These are phyloP conservation scores for Eolophus roseicapilla DNA, from an alignment of 2,113 vertebrate species.

Conservation along the genomic window DNA sequence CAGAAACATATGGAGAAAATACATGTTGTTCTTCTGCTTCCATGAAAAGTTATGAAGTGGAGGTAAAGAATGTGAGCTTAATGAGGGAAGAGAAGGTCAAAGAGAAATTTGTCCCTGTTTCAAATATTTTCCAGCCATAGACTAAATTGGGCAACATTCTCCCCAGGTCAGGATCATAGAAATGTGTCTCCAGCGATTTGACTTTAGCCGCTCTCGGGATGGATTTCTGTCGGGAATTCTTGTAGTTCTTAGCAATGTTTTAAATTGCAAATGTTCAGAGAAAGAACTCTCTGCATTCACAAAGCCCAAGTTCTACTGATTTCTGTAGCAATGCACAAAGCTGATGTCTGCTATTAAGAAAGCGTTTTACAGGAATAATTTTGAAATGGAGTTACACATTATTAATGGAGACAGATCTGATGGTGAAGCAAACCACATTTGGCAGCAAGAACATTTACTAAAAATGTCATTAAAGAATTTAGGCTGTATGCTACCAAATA, in stretches of 20 bases:
- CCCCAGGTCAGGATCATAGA: neutral
- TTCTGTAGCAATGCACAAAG: neutral
- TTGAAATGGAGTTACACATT: neutral
- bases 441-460: slow-evolving; percentile 47
- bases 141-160: neutral
- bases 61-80: slow-evolving; percentile 31
- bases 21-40: neutral
- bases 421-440: slow-evolving; percentile 46
- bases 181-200: neutral
- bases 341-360: neutral
- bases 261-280: neutral
- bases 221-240: neutral
- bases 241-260: neutral
- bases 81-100: slow-evolving; percentile 35
- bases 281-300: neutral
- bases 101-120: slow-evolving; percentile 48
- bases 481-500: slow-evolving; percentile 18
- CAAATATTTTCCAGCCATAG: slow-evolving; percentile 27
- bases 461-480: slow-evolving; percentile 50
- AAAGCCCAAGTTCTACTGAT: neutral
- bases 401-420: slow-evolving; percentile 50
- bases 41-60: slow-evolving; percentile 23
- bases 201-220: neutral
- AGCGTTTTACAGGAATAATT: slow-evolving; percentile 10
- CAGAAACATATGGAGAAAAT: slow-evolving; percentile 54